phyloP scores from a whole-genome alignment of 2,797 vertebrate species.

The Coregonus ussuriensis region DNA sequence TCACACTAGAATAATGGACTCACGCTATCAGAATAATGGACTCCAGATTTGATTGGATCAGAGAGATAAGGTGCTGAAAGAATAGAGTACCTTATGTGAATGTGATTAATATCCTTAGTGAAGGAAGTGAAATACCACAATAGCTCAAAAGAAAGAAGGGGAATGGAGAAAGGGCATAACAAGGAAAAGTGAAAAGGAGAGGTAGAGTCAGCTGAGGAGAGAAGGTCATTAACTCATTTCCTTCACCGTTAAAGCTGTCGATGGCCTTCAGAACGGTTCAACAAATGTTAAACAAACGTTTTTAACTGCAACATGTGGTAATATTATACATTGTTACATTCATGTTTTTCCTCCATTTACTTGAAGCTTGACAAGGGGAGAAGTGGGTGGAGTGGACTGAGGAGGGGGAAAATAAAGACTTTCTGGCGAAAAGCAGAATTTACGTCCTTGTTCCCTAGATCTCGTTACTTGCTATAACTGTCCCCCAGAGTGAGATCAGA shows the following conservation, averaged over 20 bases:
- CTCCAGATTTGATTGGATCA: slow-evolving; percentile 56
- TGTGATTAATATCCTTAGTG: slow-evolving; percentile 59
- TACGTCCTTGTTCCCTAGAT: slow-evolving; percentile 72
- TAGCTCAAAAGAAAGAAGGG: not conserved
- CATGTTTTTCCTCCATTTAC: slow-evolving; percentile 45
- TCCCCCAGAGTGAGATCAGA: slow-evolving; percentile 71
- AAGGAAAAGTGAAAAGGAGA: slow-evolving; percentile 15
- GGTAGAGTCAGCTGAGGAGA: not conserved
- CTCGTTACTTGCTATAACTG: slow-evolving; percentile 78
- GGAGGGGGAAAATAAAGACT: slow-evolving; percentile 40
- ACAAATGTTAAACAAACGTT: slow-evolving; percentile 23
- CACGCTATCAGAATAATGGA: slow-evolving; percentile 60
- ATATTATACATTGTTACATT: slow-evolving; percentile 49
- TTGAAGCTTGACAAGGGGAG: slow-evolving; percentile 33
- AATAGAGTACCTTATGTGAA: slow-evolving; percentile 55
- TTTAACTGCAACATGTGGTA: slow-evolving; percentile 41
- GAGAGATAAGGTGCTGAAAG: slow-evolving; percentile 47
- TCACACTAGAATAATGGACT: slow-evolving; percentile 5
- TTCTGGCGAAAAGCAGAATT: slow-evolving; percentile 65
- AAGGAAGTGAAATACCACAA: not conserved
- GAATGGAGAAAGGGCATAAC: slow-evolving; percentile 1
- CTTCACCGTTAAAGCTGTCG: slow-evolving; percentile 37
- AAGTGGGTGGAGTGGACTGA: slow-evolving; percentile 43
- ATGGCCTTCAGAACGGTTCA: slow-evolving; percentile 38
- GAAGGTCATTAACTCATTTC: slow-evolving; percentile 47